Base-by-base conservation (phyloP, 2,888 invertebrate species). In the Athetis lepigone region DNA sequence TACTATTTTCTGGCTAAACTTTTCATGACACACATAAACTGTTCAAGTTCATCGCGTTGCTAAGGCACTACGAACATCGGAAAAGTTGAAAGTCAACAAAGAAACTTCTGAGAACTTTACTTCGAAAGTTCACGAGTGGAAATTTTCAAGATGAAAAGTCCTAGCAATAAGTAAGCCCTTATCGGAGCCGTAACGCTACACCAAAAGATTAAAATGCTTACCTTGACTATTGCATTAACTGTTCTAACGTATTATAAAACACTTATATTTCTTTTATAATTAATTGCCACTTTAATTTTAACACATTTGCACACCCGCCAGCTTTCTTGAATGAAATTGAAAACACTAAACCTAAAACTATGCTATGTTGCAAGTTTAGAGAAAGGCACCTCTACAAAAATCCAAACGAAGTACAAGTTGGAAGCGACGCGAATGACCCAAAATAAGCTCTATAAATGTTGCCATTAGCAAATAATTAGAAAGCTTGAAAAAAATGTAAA, bases 141-240 rank as follows among this genome's bases (percentile, higher is more conserved):
- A 95, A 95, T 94, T 94, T 95, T 95, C 91, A 93, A 93, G 92
- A 94, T 94, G 95, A 95, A 95, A 95, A 95, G 91, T 94, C 94
- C 87, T 89, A 90, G 85, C 85, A 88, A 81, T 87, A 90, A 89
- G 89, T 91, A 88, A 92, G 86, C 88, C 90, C 91, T 85, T 71
- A 88, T 81, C 88, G 85, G 82, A 83, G 82, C 82, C 79, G 83
- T 84, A 85, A 84, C 84, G 85, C 84, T 83, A 82, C 82, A 85
- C 82, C 78, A 75, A 78, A 83, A 75, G 79, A 82, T 78, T 82
- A 78, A 82, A 87, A 85, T 85, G 86, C 94, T 94, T 92, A 95
- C 94, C 94, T 94, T 90, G 85, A 89, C 86, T 95, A 94, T 92
- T 90, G 92, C 93, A 93, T 93, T 88, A 92, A 93, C 92, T 88